Evolutionary conservation across 2,113 vertebrate genomes (phyloP), one percentile per base, ranked within the genome.

Genomic region (Puffinus mauretanicus): DNA sequence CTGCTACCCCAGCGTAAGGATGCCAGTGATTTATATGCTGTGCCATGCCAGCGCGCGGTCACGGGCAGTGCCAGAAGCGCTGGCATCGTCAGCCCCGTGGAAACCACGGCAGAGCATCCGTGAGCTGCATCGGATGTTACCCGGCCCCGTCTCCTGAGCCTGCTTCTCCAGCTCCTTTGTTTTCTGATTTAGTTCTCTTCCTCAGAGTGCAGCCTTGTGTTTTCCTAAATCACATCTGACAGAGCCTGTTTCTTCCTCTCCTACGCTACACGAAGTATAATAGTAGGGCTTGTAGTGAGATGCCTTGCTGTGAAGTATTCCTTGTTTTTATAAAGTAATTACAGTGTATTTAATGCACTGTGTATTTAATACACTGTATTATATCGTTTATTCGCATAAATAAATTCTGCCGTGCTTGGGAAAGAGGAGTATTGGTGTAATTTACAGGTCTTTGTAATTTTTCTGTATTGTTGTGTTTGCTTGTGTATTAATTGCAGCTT

Each of bases 261-360:
- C 86, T 92, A 10, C 25, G 10, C 51, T 93, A 66, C 10, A 2
- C 46, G 5, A 73, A 73, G 70, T 79, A 4, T 93, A 93, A 76
- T 87, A 86, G 80, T 62, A 93, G 75, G 82, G 84, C 65, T 92
- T 95, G 86, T 70, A 73, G 92, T 29, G 86, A 90, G 80, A 36
- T 42, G 62, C 71, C 94, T 95, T 83, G 91, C 93, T 96, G 88
- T 81, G 94, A 93, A 94, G 73, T 88, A 44, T 42, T 96, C 84
- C 88, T 95, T 96, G 86, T 90, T 94, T 96, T 94, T 94, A 76
- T 87, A 16, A 89, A 92, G 94, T 96, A 93, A 95, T 89, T 86
- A 92, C 83, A 46, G 57, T 88, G 73, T 71, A 78, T 93, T 97
- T 92, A 88, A 88, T 54, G 70, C 51, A 17, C 82, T 78, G 49